Evolutionary conservation across 2,797 vertebrate genomes (phyloP).

Genomic region (Coregonus suidteri): DNA sequence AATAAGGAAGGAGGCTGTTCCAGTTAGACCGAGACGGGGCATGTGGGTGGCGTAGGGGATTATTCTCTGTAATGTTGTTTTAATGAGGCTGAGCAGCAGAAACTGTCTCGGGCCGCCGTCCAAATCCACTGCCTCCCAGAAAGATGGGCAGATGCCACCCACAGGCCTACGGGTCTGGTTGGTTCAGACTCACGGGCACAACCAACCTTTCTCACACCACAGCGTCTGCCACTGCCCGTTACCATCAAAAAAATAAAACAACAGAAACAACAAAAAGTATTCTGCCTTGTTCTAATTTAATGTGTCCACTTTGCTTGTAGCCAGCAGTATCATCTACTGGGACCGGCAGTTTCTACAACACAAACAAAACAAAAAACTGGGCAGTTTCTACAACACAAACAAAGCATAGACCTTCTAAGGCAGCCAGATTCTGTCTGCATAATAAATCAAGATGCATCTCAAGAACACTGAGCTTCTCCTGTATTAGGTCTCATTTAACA

Average conservation of each 20-base stretch:
- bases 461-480: slow-evolving; percentile 2
- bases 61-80: slow-evolving; percentile 49
- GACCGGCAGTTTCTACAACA: slow-evolving; percentile 19
- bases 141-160: slow-evolving; percentile 52
- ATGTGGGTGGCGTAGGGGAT: slow-evolving; percentile 37
- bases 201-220: slow-evolving; percentile 27
- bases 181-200: slow-evolving; percentile 24
- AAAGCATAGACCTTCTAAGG: slow-evolving; percentile 43
- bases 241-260: slow-evolving; percentile 36
- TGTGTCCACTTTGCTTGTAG: slow-evolving; percentile 32
- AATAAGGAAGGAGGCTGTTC: slow-evolving; percentile 11
- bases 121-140: slow-evolving; percentile 40
- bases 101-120: slow-evolving; percentile 38
- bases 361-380: slow-evolving; percentile 29
- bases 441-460: slow-evolving; percentile 30
- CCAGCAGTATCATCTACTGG: slow-evolving; percentile 28
- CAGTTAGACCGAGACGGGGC: slow-evolving; percentile 2
- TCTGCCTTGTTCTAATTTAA: slow-evolving; percentile 43
- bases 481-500: slow-evolving; percentile 47
- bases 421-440: slow-evolving; percentile 7
- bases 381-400: slow-evolving; percentile 37
- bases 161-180: slow-evolving; percentile 41
- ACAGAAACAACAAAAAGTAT: slow-evolving; percentile 39
- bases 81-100: slow-evolving; percentile 59
- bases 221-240: slow-evolving; percentile 29